Base-by-base conservation (phyloP, 2,888 invertebrate genomes). In the Parnassius mnemosyne region DNA sequence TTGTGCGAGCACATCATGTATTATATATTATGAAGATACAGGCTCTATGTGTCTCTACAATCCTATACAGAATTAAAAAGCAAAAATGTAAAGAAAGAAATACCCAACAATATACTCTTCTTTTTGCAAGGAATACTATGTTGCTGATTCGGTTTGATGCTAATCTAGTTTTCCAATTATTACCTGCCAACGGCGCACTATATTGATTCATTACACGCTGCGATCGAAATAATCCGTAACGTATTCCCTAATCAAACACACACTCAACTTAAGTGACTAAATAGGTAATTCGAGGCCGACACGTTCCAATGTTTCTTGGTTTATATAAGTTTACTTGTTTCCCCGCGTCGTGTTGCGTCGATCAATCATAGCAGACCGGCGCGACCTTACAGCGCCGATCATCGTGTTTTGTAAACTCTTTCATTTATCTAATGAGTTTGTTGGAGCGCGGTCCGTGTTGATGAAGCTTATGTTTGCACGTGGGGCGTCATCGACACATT, bases 391-490 rank as follows among this genome's bases (percentile, higher is more conserved):
- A 71, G 66, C 64, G 64, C 64, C 72, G 74, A 71, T 77, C 71
- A 70, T 76, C 76, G 76, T 79, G 81, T 79, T 81, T 78, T 74
- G 75, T 82, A 83, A 88, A 90, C 90, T 89, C 88, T 88, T 89
- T 89, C 87, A 88, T 89, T 87, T 87, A 83, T 85, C 78, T 88
- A 89, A 89, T 88, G 87, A 89, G 83, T 83, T 81, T 80, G 73
- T 75, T 43, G 43, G 63, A 65, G 65, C 67, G 65, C 65, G 59
- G 66, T 57, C 68, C 53, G 51, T 63, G 63, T 69, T 70, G 71
- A 65, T 75, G 72, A 71, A 74, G 68, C 63, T 66, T 68, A 65
- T 78, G 81, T 80, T 81, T 78, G 78, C 68, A 25, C 20, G 50
- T 63, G 68, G 77, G 68, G 69, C 72, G 73, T 61, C 41, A 69